phyloP scores from a whole-genome alignment of 23 tunicate species.

The Diplosoma virens region DNA sequence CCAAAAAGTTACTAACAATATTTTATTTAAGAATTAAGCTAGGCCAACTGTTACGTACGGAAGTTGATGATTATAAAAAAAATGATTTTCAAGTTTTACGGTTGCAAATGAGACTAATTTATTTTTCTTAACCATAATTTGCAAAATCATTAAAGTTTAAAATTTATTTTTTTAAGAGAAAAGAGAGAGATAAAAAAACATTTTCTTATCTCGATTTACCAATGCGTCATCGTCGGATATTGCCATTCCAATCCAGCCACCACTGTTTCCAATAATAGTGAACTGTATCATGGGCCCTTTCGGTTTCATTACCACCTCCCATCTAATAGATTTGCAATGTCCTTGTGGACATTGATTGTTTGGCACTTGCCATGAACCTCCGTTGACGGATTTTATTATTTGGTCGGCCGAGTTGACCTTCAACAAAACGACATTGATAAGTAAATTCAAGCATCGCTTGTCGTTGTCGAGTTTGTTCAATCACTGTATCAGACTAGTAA shows the following conservation, averaged over 20 bases:
- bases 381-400: background rate
- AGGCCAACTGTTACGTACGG: too few relatives aligned
- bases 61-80: too few relatives aligned
- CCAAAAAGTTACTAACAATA: background rate
- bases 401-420: background rate
- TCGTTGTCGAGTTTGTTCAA: too few relatives aligned
- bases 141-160: background rate
- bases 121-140: background rate
- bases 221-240: background rate
- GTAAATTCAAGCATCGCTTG: too few relatives aligned
- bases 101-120: too few relatives aligned
- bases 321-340: background rate
- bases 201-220: background rate
- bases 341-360: conserved; percentile 1
- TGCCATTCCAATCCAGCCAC: conserved; percentile 27
- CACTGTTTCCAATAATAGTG: conserved; percentile 7
- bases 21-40: too few relatives aligned
- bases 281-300: conserved; percentile 14
- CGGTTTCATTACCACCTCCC: background rate
- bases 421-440: too few relatives aligned
- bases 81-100: too few relatives aligned
- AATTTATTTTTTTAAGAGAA: background rate
- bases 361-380: conserved; percentile 14
- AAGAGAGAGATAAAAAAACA: background rate
- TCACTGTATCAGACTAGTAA: too few relatives aligned